Evolutionary conservation across 2,113 vertebrate species (phyloP).

Genomic region (Microcebus jonahi): DNA sequence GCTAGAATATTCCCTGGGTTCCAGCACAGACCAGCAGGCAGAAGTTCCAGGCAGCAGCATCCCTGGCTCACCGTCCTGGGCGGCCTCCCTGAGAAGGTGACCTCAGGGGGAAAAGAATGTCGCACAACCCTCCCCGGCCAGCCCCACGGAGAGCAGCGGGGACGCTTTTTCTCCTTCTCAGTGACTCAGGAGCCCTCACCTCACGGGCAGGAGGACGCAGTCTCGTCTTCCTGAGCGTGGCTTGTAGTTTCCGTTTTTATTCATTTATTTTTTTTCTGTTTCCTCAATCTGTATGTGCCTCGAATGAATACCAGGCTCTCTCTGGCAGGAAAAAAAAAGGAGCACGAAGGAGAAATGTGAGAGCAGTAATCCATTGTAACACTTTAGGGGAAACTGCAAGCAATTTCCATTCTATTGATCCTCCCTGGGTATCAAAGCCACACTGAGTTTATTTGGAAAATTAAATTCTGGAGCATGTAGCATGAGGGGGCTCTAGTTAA

Average conservation of each 20-base stretch:
- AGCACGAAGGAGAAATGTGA: slow-evolving; percentile 77
- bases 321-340: slow-evolving; percentile 72
- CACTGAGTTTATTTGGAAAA: slow-evolving; percentile 84
- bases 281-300: slow-evolving; percentile 62
- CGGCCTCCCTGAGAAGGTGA: neutral
- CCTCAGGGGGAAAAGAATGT: neutral
- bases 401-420: slow-evolving; percentile 88
- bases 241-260: slow-evolving; percentile 8
- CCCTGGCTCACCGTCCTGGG: neutral
- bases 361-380: slow-evolving; percentile 83
- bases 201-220: neutral
- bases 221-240: neutral
- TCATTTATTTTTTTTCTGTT: slow-evolving; percentile 27
- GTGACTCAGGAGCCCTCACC: neutral
- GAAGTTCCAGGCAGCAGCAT: neutral
- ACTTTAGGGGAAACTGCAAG: slow-evolving; percentile 86
- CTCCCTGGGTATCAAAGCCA: slow-evolving; percentile 81
- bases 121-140: neutral
- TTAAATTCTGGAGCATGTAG: slow-evolving; percentile 79
- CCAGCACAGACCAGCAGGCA: neutral
- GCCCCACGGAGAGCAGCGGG: accelerated
- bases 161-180: neutral
- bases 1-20: neutral
- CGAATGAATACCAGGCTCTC: slow-evolving; percentile 67
- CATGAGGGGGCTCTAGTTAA: slow-evolving; percentile 80